Evolutionary conservation across 2,888 invertebrate genomes (phyloP), one percentile per base, ranked within the genome.

Genomic region (Ophion costatus): DNA sequence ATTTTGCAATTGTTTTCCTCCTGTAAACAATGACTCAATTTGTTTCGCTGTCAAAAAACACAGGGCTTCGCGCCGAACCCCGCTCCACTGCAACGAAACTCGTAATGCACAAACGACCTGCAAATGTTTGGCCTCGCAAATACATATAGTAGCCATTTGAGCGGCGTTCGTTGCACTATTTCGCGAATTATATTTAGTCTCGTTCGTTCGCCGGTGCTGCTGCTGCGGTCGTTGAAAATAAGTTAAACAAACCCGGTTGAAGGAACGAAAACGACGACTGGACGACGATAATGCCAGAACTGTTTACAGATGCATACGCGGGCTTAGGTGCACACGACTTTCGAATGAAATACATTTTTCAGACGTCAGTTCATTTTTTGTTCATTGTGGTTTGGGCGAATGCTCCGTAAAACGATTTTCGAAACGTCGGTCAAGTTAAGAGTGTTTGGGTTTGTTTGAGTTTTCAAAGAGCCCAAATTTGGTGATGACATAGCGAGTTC

Each of bases 171-270:
- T 51, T 71, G 33, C 24, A 66, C 75, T 81, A 70, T 83, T 80
- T 59, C 57, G 51, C 42, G 51, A 29, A 66, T 66, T 83, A 83
- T 80, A 83, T 83, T 83, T 83, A 83, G 83, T 66, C 51, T 17
- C 51, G 51, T 51, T 51, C 51, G 51, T 29, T 66, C 76, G 71
- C 57, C 57, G 59, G 59, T 76, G 51, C 38, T 69, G 66, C 51
- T 33, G 67, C 56, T n/a, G 6, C 71, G 76, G 63, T 75, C 73
- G 70, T 80, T 83, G 71, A 76, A 66, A 77, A 80, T 83, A 51
- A 80, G 83, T 83, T 76, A 80, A 83, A 83, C 61, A 83, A 57
- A 77, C 77, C 42, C 67, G 24, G 77, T 81, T 57, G 59, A 81
- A 33, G n/a, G 56, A 61, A 73, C 59, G 38, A 73, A 59, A 57